Base-by-base conservation (phyloP, 2,113 vertebrate species). In the Aix galericulata region DNA sequence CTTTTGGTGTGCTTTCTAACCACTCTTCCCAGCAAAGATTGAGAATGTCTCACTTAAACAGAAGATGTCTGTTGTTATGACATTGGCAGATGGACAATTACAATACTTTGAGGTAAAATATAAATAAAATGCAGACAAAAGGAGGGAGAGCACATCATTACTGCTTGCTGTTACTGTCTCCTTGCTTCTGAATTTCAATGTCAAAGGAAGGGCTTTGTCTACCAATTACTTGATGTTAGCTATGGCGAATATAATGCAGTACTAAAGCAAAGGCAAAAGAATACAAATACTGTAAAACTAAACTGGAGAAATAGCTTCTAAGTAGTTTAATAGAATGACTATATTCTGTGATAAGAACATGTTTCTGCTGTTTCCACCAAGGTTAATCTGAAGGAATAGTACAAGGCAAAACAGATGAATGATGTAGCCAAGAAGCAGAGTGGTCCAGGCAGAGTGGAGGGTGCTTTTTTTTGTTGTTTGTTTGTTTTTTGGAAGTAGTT, bases 101-200 rank as follows among this genome's bases (percentile, higher is more conserved):
- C 83, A 72, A 78, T 60, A 91, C 55, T 87, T 75, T 50, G 79
- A 74, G 75, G 75, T 90, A 93, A 91, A 94, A 74, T 7, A 8
- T 48, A 94, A 91, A 87, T 66, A 89, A 94, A 91, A 88, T 36
- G 5, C 42, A 89, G 40, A 13, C 6, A 13, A 74, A 60, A 59
- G 62, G 20, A 81, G n/a, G 16, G 18, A 67, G 78, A 85, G 22
- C 2, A 5, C 48, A 42, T 31, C 86, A 92, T 92, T 95, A 84
- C 46, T 79, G 40, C 38, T 73, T 21, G 25, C 20, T 78, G 38
- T 29, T 81, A 15, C 66, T 75, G 21, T 83, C 79, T 89, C 29
- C 72, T 89, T 82, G 26, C 34, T 91, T 77, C 1, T 1, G 46
- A 81, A 90, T 86, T 75, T 94, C 82, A 95, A 59, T 92, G 87